These are phyloP conservation scores for Amphipyra berbera DNA, from an alignment of 2,888 invertebrate species.

Conservation along the genomic window DNA sequence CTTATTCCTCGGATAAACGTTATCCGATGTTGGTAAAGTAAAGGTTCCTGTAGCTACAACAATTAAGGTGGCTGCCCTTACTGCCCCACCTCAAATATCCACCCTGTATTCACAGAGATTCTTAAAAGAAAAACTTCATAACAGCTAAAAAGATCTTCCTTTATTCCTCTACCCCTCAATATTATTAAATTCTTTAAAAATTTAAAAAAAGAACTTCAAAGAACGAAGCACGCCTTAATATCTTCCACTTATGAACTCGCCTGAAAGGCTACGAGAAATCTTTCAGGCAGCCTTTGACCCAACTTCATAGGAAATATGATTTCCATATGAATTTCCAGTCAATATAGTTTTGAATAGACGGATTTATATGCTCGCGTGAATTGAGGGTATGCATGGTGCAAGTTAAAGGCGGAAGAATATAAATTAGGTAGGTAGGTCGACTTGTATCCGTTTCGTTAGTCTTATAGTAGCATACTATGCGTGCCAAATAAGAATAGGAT, in stretches of 20 bases:
- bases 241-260: constrained; percentile 1
- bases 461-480: too few species aligned
- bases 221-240: constrained; percentile 10
- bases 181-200: not conserved
- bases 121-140: too few species aligned
- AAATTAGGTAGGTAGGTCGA: not conserved
- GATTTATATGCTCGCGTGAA: constrained; percentile 38
- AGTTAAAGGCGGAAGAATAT: constrained; percentile 9
- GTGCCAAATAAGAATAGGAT: too few species aligned
- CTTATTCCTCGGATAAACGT: too few species aligned
- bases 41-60: too few species aligned
- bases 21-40: too few species aligned
- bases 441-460: not conserved
- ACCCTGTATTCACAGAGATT: too few species aligned
- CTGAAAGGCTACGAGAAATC: constrained; percentile 14
- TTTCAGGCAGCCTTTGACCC: constrained; percentile 18
- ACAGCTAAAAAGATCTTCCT: too few species aligned
- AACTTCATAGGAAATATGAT: constrained; percentile 57
- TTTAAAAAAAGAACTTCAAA: not conserved
- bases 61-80: too few species aligned
- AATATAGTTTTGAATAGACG: constrained; percentile 54
- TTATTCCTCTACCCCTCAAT: too few species aligned
- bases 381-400: constrained; percentile 20
- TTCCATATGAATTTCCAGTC: constrained; percentile 64
- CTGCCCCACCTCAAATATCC: too few species aligned